phyloP scores from a whole-genome alignment of 2,888 invertebrate genomes.

The Hirtodrosophila histrioides region DNA sequence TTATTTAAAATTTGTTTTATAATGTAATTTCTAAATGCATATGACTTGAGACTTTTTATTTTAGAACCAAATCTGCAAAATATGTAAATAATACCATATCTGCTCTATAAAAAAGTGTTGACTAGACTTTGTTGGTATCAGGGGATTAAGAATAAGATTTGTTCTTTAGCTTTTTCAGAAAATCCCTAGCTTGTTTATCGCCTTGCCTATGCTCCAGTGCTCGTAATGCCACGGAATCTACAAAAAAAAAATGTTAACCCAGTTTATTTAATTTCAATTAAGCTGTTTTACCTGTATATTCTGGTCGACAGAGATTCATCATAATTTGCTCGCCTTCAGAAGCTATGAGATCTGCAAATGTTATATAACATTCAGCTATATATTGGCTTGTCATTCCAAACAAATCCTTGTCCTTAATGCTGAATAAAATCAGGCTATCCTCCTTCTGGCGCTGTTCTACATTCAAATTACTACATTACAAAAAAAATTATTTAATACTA shows the following conservation, averaged over 20 bases:
- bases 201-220: slow-evolving; percentile 93
- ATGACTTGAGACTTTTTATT: no score
- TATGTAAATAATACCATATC: slow-evolving; percentile 39
- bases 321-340: slow-evolving; percentile 89
- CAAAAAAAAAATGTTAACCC: not conserved
- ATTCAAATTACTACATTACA: slow-evolving; percentile 85
- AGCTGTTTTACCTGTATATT: slow-evolving; percentile 86
- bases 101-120: slow-evolving; percentile 19
- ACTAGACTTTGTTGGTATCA: slow-evolving; percentile 5
- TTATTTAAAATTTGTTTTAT: no score
- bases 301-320: slow-evolving; percentile 89
- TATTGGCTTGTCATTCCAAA: slow-evolving; percentile 96
- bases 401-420: slow-evolving; percentile 98
- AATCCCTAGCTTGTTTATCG: slow-evolving; percentile 95
- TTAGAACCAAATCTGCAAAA: slow-evolving; percentile 13
- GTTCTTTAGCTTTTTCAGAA: slow-evolving; percentile 91
- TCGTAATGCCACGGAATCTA: slow-evolving; percentile 84
- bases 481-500: slow-evolving; percentile 74
- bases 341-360: slow-evolving; percentile 90
- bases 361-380: slow-evolving; percentile 96
- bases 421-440: slow-evolving; percentile 92
- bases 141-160: slow-evolving; percentile 84
- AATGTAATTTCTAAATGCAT: no score
- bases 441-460: slow-evolving; percentile 89
- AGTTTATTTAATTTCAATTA: not conserved